Evolutionary conservation across 2,888 invertebrate genomes (phyloP).

Genomic region (Brachyopa scutellaris): DNA sequence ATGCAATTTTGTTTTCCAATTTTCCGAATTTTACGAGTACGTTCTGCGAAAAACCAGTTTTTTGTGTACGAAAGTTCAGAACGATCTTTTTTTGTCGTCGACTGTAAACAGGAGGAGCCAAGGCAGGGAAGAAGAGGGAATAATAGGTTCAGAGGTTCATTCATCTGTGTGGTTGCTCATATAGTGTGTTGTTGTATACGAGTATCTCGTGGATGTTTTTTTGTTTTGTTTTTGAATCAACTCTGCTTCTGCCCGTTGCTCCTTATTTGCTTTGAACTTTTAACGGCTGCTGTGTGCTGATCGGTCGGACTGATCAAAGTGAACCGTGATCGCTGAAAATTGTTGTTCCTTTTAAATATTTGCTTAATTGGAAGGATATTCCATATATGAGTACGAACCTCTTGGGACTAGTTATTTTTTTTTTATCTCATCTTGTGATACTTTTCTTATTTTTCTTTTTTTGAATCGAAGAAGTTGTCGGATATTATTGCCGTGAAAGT

Average conservation of each 20-base stretch:
- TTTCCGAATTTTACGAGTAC: slow-evolving; percentile 34
- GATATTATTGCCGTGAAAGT: slow-evolving; percentile 39
- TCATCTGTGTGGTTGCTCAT: slow-evolving; percentile 36
- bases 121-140: slow-evolving; percentile 9
- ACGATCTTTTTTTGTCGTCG: slow-evolving; percentile 24
- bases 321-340: slow-evolving; percentile 33
- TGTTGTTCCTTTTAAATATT: slow-evolving; percentile 6
- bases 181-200: too few relatives aligned
- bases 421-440: background rate
- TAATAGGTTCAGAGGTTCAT: slow-evolving; percentile 60
- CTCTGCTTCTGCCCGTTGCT: slow-evolving; percentile 24
- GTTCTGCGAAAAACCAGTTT: slow-evolving; percentile 54
- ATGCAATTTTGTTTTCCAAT: background rate
- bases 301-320: slow-evolving; percentile 52
- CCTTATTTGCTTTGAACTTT: slow-evolving; percentile 34
- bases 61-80: slow-evolving; percentile 56
- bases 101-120: slow-evolving; percentile 30
- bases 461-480: slow-evolving; percentile 7
- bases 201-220: background rate
- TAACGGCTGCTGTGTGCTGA: slow-evolving; percentile 27
- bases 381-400: too few relatives aligned
- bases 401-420: background rate
- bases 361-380: slow-evolving; percentile 41
- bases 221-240: too few relatives aligned
- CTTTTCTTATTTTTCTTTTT: background rate